Evolutionary conservation across 2,888 invertebrate species (phyloP).

Genomic region (Boloria euphrosyne): DNA sequence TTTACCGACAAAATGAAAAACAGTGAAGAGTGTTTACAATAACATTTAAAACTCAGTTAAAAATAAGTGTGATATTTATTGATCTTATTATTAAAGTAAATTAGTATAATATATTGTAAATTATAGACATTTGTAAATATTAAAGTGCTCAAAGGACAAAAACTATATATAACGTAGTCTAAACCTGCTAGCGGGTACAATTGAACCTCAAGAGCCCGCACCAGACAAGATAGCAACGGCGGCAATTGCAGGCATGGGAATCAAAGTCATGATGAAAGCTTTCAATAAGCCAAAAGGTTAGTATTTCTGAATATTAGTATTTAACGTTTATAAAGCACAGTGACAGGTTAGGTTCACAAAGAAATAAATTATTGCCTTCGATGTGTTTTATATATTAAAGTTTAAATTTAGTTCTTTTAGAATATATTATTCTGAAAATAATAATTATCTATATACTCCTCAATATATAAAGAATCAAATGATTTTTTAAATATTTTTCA

Average conservation of each 20-base stretch:
- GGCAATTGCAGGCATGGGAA: constrained; percentile 89
- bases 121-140: constrained; percentile 34
- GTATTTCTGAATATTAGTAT: constrained; percentile 38
- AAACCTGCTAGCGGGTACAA: constrained; percentile 46
- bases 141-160: constrained; percentile 46
- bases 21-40: constrained; percentile 77
- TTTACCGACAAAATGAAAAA: constrained; percentile 75
- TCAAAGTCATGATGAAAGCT: constrained; percentile 93
- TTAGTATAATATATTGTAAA: constrained; percentile 43
- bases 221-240: constrained; percentile 68
- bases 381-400: no score
- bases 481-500: not conserved
- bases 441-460: no score
- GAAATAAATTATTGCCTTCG: not conserved
- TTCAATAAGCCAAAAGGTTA: constrained; percentile 93
- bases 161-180: constrained; percentile 30
- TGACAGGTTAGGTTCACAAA: no score
- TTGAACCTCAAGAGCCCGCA: constrained; percentile 57
- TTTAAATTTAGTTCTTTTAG: no score
- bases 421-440: no score
- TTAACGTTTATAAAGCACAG: no score
- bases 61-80: constrained; percentile 75
- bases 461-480: no score
- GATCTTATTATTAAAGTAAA: constrained; percentile 67
- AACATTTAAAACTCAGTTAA: constrained; percentile 47